A percentile compares a stretch with the other conserved stretches of the same genome.
These are phyloP conservation scores for Kryptopterus vitreolus DNA, from an alignment of 2,797 vertebrate species.

Conservation along the genomic window DNA sequence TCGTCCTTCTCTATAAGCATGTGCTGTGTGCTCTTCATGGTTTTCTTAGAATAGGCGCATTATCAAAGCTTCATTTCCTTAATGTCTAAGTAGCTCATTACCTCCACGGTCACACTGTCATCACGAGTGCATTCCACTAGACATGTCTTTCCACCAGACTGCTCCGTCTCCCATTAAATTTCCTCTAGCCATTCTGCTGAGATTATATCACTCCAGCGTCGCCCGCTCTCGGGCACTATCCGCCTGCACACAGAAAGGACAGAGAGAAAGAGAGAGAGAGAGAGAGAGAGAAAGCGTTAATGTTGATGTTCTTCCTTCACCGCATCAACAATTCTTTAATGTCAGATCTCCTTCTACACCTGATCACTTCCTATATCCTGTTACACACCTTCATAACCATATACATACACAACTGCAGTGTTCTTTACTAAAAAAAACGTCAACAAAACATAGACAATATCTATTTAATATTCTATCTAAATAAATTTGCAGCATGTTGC, in stretches of 20 bases:
- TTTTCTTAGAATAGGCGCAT: constrained; percentile 50
- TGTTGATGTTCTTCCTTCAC: background rate
- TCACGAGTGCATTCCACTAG: constrained; percentile 55
- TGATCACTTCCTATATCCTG: background rate
- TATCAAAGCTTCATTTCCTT: constrained; percentile 58
- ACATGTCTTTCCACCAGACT: constrained; percentile 53
- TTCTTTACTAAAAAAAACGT: too few relatives aligned
- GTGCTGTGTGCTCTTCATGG: constrained; percentile 30
- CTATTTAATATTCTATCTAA: too few relatives aligned
- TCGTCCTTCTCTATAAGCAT: constrained; percentile 27
- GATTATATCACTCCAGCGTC: constrained; percentile 62
- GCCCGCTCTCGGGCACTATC: constrained; percentile 51
- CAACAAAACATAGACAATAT: too few relatives aligned
- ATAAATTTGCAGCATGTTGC: background rate
- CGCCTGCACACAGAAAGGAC: constrained; percentile 42
- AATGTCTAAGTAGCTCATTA: constrained; percentile 60
- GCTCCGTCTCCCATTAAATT: constrained; percentile 58
- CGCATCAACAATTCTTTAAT: background rate
- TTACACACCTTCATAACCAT: background rate
- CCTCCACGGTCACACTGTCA: constrained; percentile 53
- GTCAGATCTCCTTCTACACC: background rate
- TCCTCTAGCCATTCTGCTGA: constrained; percentile 52
- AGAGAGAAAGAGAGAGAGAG: constrained; percentile 4
- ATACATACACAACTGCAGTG: background rate
- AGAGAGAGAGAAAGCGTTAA: constrained; percentile 10